phyloP scores from a whole-genome alignment of 2,113 vertebrate genomes.

The Callipepla californica region DNA sequence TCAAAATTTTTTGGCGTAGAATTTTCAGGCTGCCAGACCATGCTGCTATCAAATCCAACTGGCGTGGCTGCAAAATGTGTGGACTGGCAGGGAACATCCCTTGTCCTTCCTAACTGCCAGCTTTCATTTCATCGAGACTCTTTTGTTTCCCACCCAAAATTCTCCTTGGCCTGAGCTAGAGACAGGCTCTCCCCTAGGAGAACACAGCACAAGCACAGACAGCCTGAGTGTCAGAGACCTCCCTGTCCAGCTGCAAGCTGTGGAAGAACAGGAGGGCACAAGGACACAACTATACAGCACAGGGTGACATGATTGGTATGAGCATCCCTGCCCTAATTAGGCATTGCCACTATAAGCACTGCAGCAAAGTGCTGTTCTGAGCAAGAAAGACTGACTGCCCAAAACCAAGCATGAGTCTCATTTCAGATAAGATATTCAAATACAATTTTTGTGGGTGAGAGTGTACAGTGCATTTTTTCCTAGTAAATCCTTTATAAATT shows the following conservation, averaged over 20 bases:
- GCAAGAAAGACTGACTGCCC: background rate
- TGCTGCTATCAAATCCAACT: background rate
- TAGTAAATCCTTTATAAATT: background rate
- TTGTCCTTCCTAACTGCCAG: background rate
- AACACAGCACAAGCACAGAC: background rate
- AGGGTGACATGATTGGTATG: background rate
- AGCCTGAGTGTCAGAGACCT: background rate
- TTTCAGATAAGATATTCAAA: background rate
- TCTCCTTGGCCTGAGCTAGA: background rate
- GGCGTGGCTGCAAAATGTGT: background rate
- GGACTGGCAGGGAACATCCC: background rate
- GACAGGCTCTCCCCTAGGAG: background rate
- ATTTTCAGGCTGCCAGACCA: background rate
- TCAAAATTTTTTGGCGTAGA: background rate
- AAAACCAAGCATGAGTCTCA: background rate
- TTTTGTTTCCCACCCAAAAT: background rate
- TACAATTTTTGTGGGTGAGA: accelerated
- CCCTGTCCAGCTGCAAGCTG: too few relatives aligned
- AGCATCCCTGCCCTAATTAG: background rate
- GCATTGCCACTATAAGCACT: background rate
- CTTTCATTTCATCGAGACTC: background rate
- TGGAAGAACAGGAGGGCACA: accelerated
- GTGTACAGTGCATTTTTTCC: background rate
- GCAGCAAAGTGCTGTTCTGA: background rate
- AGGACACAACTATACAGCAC: background rate